These are phyloP conservation scores for Subacronicta megacephala DNA, from an alignment of 2,888 invertebrate species.

Conservation along the genomic window DNA sequence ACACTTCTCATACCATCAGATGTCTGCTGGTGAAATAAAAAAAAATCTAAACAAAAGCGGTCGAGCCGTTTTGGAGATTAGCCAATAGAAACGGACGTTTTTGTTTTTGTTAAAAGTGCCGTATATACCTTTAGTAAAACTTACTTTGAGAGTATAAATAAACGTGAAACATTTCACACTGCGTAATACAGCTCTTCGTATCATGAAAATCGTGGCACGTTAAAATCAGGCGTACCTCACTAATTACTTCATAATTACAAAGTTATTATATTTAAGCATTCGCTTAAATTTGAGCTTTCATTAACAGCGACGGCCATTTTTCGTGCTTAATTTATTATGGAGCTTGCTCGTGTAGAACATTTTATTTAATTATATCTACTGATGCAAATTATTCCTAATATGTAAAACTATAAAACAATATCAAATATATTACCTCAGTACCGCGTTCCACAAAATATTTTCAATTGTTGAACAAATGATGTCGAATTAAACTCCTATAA, in stretches of 20 bases:
- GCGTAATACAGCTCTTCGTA: constrained; percentile 15
- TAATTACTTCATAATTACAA: constrained; percentile 60
- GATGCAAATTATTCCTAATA: too few relatives aligned
- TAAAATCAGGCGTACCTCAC: constrained; percentile 42
- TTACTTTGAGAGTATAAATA: too few relatives aligned
- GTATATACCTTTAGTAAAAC: too few relatives aligned
- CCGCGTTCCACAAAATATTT: too few relatives aligned
- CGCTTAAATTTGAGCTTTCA: constrained; percentile 58
- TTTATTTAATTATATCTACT: background rate
- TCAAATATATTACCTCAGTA: too few relatives aligned
- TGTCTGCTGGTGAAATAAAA: too few relatives aligned
- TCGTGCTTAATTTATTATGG: constrained; percentile 53
- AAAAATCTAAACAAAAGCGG: too few relatives aligned
- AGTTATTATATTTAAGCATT: constrained; percentile 59
- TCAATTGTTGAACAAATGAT: background rate
- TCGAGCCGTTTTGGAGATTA: too few relatives aligned
- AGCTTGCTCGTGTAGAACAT: constrained; percentile 13
- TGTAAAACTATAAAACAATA: too few relatives aligned
- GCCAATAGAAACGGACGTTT: too few relatives aligned
- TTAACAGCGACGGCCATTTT: constrained; percentile 54
- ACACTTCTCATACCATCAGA: too few relatives aligned
- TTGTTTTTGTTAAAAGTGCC: too few relatives aligned
- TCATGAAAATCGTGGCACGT: constrained; percentile 39
- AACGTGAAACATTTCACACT: constrained; percentile 15
- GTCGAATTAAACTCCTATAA: background rate